Conservation (phyloP, 2,797 vertebrate genomes). For the Semaprochilodus insignis region DNA sequence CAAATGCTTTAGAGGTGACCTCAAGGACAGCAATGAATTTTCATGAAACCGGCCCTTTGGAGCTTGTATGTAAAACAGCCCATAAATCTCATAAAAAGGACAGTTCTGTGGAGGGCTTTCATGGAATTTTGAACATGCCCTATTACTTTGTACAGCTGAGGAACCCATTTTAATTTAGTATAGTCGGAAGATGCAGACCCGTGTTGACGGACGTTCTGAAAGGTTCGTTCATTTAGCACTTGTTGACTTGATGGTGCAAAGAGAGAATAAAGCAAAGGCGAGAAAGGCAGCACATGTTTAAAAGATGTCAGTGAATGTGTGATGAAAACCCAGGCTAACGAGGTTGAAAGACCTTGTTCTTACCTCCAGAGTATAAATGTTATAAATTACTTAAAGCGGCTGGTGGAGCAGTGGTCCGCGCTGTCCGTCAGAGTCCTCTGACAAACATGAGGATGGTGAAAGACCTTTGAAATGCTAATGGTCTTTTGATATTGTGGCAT, state of each 20-base stretch:
- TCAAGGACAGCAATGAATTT: conserved; percentile 47
- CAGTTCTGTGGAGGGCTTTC: conserved; percentile 23
- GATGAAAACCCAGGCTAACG: conserved; percentile 85
- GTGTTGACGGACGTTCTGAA: conserved; percentile 13
- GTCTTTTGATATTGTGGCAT: conserved; percentile 68
- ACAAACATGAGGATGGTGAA: conserved; percentile 66
- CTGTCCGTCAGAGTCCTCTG: conserved; percentile 67
- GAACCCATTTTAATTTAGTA: conserved; percentile 17
- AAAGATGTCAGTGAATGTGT: conserved; percentile 80
- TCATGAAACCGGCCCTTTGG: conserved; percentile 33
- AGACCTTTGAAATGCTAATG: conserved; percentile 83
- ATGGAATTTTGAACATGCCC: conserved; percentile 9
- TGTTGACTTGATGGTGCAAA: conserved; percentile 54
- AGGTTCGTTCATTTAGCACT: conserved; percentile 42
- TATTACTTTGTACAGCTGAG: conserved; percentile 9
- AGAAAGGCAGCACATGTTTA: conserved; percentile 66
- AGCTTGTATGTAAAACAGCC: conserved; percentile 39
- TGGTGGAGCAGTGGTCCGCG: conserved; percentile 71
- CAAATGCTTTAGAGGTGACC: conserved; percentile 52
- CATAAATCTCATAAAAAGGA: conserved; percentile 32
- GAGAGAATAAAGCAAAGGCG: conserved; percentile 38
- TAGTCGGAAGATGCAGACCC: conserved; percentile 6
- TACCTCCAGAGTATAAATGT: conserved; percentile 79
- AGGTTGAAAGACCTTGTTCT: conserved; percentile 84
- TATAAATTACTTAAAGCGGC: conserved; percentile 81